Evolutionary conservation across 2,113 vertebrate species (phyloP), one percentile per base, ranked within the genome.

Genomic region (Vidua macroura): DNA sequence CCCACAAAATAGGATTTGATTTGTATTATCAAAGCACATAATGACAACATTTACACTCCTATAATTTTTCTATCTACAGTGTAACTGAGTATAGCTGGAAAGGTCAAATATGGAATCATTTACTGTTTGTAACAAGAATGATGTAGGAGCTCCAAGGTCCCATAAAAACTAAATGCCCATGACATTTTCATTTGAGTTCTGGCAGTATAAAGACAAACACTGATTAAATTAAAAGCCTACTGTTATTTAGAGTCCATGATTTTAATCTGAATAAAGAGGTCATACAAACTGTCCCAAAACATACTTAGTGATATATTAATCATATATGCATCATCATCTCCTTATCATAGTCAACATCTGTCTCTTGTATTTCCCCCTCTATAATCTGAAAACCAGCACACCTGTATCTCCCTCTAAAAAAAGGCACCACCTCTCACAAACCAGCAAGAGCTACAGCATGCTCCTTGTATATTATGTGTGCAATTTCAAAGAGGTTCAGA

Each of bases 191-290:
- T 86, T 73, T 94, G 77, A 95, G 58, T 81, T 78, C 69, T 86
- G 72, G 62, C 62, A 90, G 67, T 62, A 88, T 46, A 92, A 93
- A 91, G 86, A 88, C 78, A 91, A 95, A 97, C 90, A 55, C 52
- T 94, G 82, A 96, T 96, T 96, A 96, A 96, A 92, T 96, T 96
- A 97, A 96, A 96, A 96, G 92, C 80, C 86, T 69, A 88, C 70
- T 82, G 39, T 95, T 96, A 96, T 96, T 95, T 95, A 96, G 62
- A 94, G 85, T 59, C 95, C 75, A 89, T 53, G 56, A 56, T 70
- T 87, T 90, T 96, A 97, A 96, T 96, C 83, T 93, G 79, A 94
- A 66, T 77, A 64, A 97, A 95, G 92, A 86, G 92, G 87, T 69
- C 86, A 86, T 67, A 85, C 19, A 75, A 68, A 94, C 59, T 74